Evolutionary conservation across 2,113 vertebrate species (phyloP), one percentile per base, ranked within the genome.

Genomic region (Cyphomyrus discorhynchus): DNA sequence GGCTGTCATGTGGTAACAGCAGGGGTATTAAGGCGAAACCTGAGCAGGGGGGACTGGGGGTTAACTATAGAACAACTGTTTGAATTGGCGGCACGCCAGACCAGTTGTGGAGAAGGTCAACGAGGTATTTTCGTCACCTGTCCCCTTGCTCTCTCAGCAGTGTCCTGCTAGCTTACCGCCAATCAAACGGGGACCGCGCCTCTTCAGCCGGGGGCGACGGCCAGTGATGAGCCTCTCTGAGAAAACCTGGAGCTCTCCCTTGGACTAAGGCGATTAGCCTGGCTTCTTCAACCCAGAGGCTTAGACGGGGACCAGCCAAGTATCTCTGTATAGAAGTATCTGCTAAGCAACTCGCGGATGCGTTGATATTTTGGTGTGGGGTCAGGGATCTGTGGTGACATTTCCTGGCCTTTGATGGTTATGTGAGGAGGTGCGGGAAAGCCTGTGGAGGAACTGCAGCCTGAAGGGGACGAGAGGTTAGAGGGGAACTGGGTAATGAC

Each of bases 61-160:
- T 95, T 95, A 95, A 93, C 92, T 90, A 88, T 85, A 92, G 92
- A 95, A 91, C 95, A 95, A 93, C 95, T 95, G 95, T 94, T 94
- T 92, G 89, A 88, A 90, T 92, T 93, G 94, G 94, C 92, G 0
- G 15, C 90, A 90, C 56, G 92, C 94, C 94, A 93, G 92, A 56
- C 86, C 70, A 86, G 87, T 27, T 56, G 24, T 89, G 21, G 50
- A 93, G n/a, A 95, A 95, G 93, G 94, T 94, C 94, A 93, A 77
- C 88, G 58, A 92, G 91, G 90, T 93, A 94, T 91, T 91, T 91
- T 77, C 90, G 89, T 91, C 89, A 91, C 89, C 88, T 62, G 70
- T 53, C 88, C 52, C 42, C 66, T 77, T 10, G 21, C 42, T 35
- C 47, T 56, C 50, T 85, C 45, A 66, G 47, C 83, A 5, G 15